A percentile compares a stretch with the other conserved stretches of the same genome.
These are phyloP conservation scores for Chunga burmeisteri DNA, from an alignment of 2,113 vertebrate genomes.

Conservation along the genomic window DNA sequence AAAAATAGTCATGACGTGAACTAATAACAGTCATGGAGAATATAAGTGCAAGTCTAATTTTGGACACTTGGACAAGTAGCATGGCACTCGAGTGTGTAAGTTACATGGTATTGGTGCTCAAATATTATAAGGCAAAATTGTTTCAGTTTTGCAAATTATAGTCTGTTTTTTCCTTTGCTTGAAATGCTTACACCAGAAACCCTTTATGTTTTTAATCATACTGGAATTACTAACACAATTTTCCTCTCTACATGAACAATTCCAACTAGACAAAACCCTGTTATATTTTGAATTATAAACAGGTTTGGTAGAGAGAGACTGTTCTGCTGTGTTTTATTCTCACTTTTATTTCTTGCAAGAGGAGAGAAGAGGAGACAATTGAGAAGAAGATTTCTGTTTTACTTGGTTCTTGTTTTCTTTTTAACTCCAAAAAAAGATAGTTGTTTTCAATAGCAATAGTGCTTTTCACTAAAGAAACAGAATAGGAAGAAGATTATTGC, in stretches of 20 bases:
- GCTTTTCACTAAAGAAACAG: not conserved
- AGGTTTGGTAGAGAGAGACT: not conserved
- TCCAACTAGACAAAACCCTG: not conserved
- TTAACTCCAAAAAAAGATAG: not conserved
- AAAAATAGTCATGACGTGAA: not conserved
- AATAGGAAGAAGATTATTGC: not conserved
- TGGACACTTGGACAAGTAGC: not conserved
- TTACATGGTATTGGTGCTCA: not conserved
- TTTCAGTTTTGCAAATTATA: not conserved
- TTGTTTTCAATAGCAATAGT: not conserved
- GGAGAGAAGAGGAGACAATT: not conserved
- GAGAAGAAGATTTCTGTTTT: not conserved
- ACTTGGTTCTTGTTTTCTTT: not conserved
- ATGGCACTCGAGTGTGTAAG: not conserved
- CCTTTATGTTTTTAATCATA: conserved; percentile 12
- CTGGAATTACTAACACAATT: not conserved
- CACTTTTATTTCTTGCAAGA: not conserved
- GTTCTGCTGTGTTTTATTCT: not conserved
- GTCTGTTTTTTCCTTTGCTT: not conserved
- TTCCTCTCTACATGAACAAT: not conserved
- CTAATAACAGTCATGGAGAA: not conserved
- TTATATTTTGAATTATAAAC: not conserved
- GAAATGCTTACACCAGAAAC: not conserved
- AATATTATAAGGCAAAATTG: not conserved
- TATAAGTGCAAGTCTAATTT: not conserved